phyloP scores from a whole-genome alignment of 2,888 invertebrate species.

The Melipona beecheii region DNA sequence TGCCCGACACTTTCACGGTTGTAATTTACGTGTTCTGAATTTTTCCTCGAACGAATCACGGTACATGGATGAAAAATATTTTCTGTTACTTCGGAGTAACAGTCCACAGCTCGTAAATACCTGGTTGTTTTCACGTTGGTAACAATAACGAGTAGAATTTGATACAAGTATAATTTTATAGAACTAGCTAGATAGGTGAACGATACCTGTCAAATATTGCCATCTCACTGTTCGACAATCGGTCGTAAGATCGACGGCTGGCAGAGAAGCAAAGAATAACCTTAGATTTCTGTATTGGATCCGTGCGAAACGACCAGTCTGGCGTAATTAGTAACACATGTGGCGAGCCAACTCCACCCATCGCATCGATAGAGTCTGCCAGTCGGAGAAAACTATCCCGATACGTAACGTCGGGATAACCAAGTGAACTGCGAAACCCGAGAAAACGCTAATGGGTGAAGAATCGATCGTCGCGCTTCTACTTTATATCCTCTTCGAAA shows the following conservation, averaged over 20 bases:
- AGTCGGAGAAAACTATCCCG: slow-evolving; percentile 43
- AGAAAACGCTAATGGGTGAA: slow-evolving; percentile 4
- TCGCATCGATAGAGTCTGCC: slow-evolving; percentile 66
- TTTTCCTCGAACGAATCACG: background rate
- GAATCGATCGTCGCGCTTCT: slow-evolving; percentile 21
- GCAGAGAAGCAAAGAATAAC: slow-evolving; percentile 47
- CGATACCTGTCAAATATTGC: background rate
- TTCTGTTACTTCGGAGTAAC: background rate
- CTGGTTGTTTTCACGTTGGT: background rate
- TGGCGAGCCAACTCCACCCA: slow-evolving; percentile 67
- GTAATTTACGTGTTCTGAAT: background rate
- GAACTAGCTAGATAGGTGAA: background rate
- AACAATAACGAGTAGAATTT: background rate
- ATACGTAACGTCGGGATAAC: background rate
- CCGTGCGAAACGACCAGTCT: slow-evolving; percentile 56
- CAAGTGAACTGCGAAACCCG: background rate
- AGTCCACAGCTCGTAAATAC: background rate
- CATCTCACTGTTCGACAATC: slow-evolving; percentile 14
- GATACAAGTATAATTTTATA: background rate
- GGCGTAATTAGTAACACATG: slow-evolving; percentile 75
- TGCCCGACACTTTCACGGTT: slow-evolving; percentile 29
- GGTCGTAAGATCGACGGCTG: slow-evolving; percentile 55
- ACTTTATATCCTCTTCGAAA: too few relatives aligned
- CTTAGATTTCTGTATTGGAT: slow-evolving; percentile 48
- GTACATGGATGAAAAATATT: background rate